Evolutionary conservation across 2,888 invertebrate species (phyloP).

Genomic region (Limnephilus rhombicus): DNA sequence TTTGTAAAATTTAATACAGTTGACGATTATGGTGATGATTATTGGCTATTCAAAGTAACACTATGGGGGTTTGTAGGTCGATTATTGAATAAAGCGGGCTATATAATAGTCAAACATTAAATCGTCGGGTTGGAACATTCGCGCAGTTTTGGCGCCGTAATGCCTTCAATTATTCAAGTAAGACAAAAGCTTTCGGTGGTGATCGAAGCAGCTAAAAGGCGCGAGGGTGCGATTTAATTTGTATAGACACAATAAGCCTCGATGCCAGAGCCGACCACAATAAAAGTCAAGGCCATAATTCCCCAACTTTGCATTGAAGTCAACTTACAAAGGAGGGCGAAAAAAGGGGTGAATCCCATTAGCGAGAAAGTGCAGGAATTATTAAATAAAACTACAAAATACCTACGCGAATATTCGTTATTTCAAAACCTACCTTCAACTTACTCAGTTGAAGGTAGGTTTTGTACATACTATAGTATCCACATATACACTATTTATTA

Average conservation of each 20-base stretch:
- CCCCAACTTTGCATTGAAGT: background rate
- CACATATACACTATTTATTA: background rate
- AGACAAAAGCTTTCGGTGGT: constrained; percentile 34
- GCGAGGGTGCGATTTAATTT: constrained; percentile 41
- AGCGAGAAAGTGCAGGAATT: background rate
- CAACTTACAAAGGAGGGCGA: background rate
- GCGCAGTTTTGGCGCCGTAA: constrained; percentile 15
- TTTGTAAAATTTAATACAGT: background rate
- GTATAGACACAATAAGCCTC: constrained; percentile 30
- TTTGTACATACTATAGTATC: background rate
- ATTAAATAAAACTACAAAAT: background rate
- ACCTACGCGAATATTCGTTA: background rate
- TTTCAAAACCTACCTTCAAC: no score
- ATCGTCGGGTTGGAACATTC: constrained; percentile 3
- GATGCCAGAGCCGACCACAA: constrained; percentile 23
- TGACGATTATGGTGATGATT: background rate
- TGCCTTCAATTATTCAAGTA: constrained; percentile 42
- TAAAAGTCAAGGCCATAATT: constrained; percentile 7
- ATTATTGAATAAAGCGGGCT: background rate
- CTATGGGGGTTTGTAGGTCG: background rate
- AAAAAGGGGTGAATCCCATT: background rate
- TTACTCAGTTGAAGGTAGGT: background rate
- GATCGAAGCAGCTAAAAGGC: constrained; percentile 31
- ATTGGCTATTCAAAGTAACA: background rate
- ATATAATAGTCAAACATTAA: constrained; percentile 5